Conservation (phyloP, 2,888 invertebrate genomes). For the Beris morrisii region DNA sequence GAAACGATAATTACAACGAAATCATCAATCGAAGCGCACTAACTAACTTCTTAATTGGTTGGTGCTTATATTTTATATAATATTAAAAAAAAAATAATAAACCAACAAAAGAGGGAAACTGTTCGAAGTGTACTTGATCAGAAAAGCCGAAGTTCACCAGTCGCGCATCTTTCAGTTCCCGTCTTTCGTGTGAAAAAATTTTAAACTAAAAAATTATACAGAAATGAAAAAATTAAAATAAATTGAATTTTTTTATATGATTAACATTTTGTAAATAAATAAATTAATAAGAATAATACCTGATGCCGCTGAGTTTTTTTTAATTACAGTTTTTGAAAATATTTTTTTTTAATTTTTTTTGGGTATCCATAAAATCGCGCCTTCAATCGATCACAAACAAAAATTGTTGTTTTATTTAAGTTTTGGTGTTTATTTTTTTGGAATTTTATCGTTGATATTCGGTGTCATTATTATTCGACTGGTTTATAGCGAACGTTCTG, state of each 20-base stretch:
- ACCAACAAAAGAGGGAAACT: conserved; percentile 33
- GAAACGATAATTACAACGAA: conserved; percentile 9
- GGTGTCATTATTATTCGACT: background rate
- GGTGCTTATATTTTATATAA: conserved; percentile 26
- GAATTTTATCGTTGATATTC: background rate
- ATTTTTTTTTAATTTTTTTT: conserved; percentile 33
- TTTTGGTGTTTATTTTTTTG: conserved; percentile 12
- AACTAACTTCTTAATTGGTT: conserved; percentile 11
- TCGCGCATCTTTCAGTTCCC: conserved; percentile 8
- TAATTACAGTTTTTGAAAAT: conserved; percentile 21
- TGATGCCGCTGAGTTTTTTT: conserved; percentile 38
- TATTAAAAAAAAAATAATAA: conserved; percentile 5
- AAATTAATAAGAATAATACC: conserved; percentile 39
- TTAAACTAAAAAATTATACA: conserved; percentile 11
- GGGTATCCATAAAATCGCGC: conserved; percentile 34
- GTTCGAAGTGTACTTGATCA: background rate
- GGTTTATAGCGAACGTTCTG: too few relatives aligned
- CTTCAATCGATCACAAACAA: conserved; percentile 38
- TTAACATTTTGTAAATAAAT: conserved; percentile 25
- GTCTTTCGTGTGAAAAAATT: conserved; percentile 18
- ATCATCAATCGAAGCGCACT: conserved; percentile 1
- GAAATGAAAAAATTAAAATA: conserved; percentile 12
- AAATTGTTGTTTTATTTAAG: conserved; percentile 29
- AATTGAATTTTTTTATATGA: conserved; percentile 13
- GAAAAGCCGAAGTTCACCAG: conserved; percentile 2